Percentiles rank a stretch among this genome's conserved stretches.
Conservation (phyloP, 2,888 invertebrate genomes). For the Aquatica leii region DNA sequence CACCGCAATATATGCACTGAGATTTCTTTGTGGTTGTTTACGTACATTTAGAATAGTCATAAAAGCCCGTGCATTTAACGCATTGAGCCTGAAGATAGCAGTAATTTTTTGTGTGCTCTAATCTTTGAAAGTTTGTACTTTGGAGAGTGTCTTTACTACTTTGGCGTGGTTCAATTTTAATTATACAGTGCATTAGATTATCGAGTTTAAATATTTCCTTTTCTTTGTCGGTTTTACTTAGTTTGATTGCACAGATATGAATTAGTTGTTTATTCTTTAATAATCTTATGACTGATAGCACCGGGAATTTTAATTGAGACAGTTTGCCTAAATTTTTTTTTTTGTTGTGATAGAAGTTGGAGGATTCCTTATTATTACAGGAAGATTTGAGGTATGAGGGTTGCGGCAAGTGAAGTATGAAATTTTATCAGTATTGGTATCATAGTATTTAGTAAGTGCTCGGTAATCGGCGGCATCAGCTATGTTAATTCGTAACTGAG, state of each 20-base stretch:
- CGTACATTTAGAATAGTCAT: not conserved
- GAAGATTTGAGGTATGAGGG: not conserved
- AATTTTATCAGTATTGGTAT: not conserved
- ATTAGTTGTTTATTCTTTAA: too few species aligned
- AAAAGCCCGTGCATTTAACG: too few species aligned
- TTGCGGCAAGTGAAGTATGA: conserved; percentile 6
- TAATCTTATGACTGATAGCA: conserved; percentile 1
- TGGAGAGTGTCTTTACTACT: too few species aligned
- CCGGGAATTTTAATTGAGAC: conserved; percentile 3
- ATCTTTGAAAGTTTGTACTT: too few species aligned
- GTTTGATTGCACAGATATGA: conserved; percentile 4
- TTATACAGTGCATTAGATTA: too few species aligned
- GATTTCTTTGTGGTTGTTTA: not conserved
- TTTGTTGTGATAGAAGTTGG: conserved; percentile 3
- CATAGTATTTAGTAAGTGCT: not conserved
- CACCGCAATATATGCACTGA: not conserved
- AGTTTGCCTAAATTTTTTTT: conserved; percentile 2
- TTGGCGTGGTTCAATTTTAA: too few species aligned
- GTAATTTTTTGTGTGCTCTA: too few species aligned
- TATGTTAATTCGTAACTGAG: conserved; percentile 15
- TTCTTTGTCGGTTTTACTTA: conserved; percentile 5
- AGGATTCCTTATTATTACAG: not conserved
- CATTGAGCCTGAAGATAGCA: too few species aligned
- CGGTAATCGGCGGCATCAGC: not conserved
- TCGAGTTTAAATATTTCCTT: too few species aligned